Conservation (phyloP, 2,888 invertebrate genomes). For the Teleiodes luculella region DNA sequence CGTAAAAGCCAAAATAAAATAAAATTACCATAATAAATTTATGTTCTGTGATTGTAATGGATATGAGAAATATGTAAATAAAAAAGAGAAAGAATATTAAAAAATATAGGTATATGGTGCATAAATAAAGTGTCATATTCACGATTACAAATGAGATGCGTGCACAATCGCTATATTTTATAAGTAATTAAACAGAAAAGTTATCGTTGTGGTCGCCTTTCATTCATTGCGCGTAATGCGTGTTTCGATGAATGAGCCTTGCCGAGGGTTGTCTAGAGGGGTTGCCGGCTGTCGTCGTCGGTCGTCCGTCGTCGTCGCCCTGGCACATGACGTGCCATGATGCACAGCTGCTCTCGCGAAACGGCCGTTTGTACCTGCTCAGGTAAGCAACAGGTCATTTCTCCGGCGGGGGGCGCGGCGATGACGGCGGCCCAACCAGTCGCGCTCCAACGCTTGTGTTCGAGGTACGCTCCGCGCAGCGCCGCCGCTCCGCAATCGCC, state of each 20-base stretch:
- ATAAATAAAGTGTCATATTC: too few relatives aligned
- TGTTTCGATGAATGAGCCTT: constrained; percentile 56
- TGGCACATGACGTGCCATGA: constrained; percentile 59
- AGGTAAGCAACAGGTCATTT: constrained; percentile 78
- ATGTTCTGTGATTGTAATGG: too few relatives aligned
- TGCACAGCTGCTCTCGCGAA: constrained; percentile 68
- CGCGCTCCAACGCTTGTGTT: constrained; percentile 38
- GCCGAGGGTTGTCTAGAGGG: constrained; percentile 27
- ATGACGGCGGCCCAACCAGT: constrained; percentile 46
- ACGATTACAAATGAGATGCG: too few relatives aligned
- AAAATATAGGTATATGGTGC: too few relatives aligned
- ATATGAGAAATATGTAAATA: too few relatives aligned
- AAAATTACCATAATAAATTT: too few relatives aligned
- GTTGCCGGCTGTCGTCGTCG: constrained; percentile 32
- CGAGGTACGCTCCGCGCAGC: constrained; percentile 22
- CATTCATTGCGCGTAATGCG: constrained; percentile 49
- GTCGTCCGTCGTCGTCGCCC: constrained; percentile 34
- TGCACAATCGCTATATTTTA: too few relatives aligned
- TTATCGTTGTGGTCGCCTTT: constrained; percentile 44
- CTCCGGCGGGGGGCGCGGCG: constrained; percentile 59
- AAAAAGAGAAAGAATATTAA: too few relatives aligned
- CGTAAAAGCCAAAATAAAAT: too few relatives aligned
- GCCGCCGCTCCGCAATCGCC: constrained; percentile 16
- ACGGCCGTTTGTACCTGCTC: constrained; percentile 68
- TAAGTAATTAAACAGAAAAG: constrained; percentile 52